Conservation (phyloP, 1,140 invertebrate genomes). For the Leptopilina boulardi region DNA sequence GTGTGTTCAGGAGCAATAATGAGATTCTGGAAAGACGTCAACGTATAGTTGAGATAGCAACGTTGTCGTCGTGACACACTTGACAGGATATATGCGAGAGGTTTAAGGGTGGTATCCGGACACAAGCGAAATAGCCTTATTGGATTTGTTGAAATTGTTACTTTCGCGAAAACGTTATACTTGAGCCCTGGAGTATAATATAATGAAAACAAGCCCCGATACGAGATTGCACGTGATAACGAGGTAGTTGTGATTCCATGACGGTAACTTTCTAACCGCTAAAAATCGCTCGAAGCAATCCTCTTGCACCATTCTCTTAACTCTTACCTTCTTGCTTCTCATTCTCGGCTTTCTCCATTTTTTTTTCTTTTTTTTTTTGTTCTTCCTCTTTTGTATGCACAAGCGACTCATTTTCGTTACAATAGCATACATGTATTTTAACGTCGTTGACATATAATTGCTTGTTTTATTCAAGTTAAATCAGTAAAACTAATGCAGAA, state of each 20-base stretch:
- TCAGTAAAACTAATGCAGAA: background rate
- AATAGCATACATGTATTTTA: constrained; percentile 3
- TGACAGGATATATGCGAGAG: constrained; percentile 40
- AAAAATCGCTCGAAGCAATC: constrained; percentile 25
- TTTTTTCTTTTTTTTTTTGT: too few species aligned
- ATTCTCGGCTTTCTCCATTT: background rate
- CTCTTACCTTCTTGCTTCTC: background rate
- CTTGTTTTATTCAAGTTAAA: background rate
- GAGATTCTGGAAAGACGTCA: constrained; percentile 56
- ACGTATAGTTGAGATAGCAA: constrained; percentile 44
- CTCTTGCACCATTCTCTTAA: constrained; percentile 12
- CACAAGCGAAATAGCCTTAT: constrained; percentile 45
- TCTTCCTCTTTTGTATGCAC: background rate
- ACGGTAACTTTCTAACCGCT: constrained; percentile 12
- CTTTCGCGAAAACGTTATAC: constrained; percentile 49
- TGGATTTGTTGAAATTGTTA: constrained; percentile 63
- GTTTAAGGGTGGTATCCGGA: background rate
- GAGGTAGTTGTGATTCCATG: constrained; percentile 37
- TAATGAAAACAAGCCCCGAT: constrained; percentile 53
- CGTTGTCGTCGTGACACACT: constrained; percentile 40
- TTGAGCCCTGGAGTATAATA: constrained; percentile 41
- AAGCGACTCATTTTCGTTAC: background rate
- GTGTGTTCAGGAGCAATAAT: constrained; percentile 47
- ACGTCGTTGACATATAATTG: background rate
- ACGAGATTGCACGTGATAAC: constrained; percentile 46